These are phyloP conservation scores for Bubo scandiacus DNA, from an alignment of 2,113 vertebrate species.

Conservation along the genomic window DNA sequence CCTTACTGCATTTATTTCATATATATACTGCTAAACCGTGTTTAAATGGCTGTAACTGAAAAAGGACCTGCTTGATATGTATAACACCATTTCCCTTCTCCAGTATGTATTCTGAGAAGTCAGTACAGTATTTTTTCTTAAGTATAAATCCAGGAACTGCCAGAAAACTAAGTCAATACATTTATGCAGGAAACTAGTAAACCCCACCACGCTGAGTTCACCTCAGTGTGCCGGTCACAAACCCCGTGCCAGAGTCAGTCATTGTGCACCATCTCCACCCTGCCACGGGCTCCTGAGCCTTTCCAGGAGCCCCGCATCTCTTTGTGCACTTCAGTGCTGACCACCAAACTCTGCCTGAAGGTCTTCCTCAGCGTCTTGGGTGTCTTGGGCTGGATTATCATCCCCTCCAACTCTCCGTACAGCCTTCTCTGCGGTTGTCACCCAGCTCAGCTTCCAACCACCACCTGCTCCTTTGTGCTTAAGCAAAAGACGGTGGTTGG, in stretches of 20 bases:
- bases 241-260: neutral
- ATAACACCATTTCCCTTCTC: neutral
- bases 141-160: neutral
- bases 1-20: neutral
- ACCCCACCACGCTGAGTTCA: neutral
- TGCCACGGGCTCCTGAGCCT: neutral
- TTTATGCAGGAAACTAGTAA: neutral
- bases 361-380: neutral
- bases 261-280: neutral
- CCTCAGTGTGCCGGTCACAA: neutral
- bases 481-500: neutral
- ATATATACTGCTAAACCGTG: neutral
- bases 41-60: neutral
- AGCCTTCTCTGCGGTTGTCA: neutral
- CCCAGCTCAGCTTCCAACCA: neutral
- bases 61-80: neutral
- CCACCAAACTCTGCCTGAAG: neutral
- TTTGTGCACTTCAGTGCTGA: neutral
- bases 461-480: neutral
- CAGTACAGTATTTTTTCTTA: neutral
- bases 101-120: neutral
- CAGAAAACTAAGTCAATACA: neutral
- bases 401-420: neutral
- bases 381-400: rapidly evolving
- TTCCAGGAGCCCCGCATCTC: neutral